Conservation (phyloP, 2,888 invertebrate genomes). For the Euzetes globulus region DNA sequence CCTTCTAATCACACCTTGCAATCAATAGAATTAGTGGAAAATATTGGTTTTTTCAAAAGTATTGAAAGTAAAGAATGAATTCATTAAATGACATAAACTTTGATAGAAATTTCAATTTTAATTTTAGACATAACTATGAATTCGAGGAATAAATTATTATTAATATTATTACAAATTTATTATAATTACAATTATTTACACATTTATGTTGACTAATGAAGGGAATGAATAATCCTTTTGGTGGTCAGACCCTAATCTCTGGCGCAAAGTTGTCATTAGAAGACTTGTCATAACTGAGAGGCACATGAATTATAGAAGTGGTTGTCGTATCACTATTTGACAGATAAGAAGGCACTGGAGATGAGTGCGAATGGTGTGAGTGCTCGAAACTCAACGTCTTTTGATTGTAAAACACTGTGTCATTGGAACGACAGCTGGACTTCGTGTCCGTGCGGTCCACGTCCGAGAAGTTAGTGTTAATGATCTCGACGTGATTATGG, state of each 20-base stretch:
- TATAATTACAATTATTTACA: too few species aligned
- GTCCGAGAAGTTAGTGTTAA: neutral
- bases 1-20: too few species aligned
- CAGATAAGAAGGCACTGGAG: slow-evolving; percentile 25
- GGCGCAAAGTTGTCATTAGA: slow-evolving; percentile 16
- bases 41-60: too few species aligned
- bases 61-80: too few species aligned
- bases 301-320: slow-evolving; percentile 22
- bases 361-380: slow-evolving; percentile 18
- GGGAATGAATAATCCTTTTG: too few species aligned
- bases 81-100: too few species aligned
- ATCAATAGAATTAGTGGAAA: too few species aligned
- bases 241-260: slow-evolving; percentile 6
- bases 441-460: neutral
- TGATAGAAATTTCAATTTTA: too few species aligned
- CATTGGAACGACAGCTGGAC: neutral
- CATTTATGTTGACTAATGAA: too few species aligned
- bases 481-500: slow-evolving; percentile 24
- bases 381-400: neutral
- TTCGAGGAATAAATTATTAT: too few species aligned
- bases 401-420: slow-evolving; percentile 8
- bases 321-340: slow-evolving; percentile 15
- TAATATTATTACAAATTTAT: too few species aligned
- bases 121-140: too few species aligned
- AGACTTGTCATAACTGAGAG: slow-evolving; percentile 18